A percentile compares a stretch with the other conserved stretches of the same genome.
These are phyloP conservation scores for Cariama cristata DNA, from an alignment of 2,113 vertebrate genomes.

Conservation along the genomic window DNA sequence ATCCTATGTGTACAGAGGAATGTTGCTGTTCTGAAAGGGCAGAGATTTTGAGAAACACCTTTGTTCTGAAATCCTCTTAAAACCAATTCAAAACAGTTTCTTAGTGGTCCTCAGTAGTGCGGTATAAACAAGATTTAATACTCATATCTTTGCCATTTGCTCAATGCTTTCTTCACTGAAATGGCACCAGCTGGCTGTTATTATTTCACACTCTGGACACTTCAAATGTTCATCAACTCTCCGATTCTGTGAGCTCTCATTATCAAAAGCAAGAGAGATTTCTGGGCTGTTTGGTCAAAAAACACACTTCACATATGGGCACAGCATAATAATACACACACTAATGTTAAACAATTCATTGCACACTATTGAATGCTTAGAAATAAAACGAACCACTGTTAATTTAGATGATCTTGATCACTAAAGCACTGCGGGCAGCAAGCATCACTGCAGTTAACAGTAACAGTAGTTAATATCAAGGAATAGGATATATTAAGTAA, in stretches of 20 bases:
- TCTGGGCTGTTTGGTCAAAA: slow-evolving; percentile 28
- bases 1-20: neutral
- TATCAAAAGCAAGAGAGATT: neutral
- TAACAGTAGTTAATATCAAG: neutral
- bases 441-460: slow-evolving; percentile 17
- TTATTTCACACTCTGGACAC: slow-evolving; percentile 31
- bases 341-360: neutral
- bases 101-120: neutral
- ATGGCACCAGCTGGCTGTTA: slow-evolving; percentile 37
- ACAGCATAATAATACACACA: neutral
- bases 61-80: slow-evolving; percentile 40
- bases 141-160: slow-evolving; percentile 8
- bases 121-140: neutral
- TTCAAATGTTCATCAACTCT: slow-evolving; percentile 30
- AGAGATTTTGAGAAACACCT: slow-evolving; percentile 13
- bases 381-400: slow-evolving; percentile 5
- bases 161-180: slow-evolving; percentile 9
- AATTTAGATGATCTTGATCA: neutral
- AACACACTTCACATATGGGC: neutral
- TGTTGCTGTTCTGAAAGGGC: neutral
- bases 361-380: neutral
- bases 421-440: neutral
- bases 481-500: neutral
- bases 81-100: neutral
- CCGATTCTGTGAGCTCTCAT: neutral